Base-by-base conservation (phyloP, 2,113 vertebrate species). In the Damaliscus lunatus region DNA sequence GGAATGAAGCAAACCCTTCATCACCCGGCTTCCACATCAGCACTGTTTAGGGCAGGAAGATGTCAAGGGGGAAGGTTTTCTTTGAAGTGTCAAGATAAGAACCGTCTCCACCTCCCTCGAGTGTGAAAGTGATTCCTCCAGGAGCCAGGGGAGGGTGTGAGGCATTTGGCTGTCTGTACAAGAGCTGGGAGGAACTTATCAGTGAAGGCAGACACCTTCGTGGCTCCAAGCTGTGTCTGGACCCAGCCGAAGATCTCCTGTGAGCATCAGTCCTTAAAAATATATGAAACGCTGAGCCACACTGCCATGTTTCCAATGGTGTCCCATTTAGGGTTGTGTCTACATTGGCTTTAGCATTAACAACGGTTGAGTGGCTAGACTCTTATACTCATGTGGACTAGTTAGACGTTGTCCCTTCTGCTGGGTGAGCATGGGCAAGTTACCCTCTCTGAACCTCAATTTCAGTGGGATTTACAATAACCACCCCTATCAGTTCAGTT, bases 21-120 rank as follows among this genome's bases (percentile, higher is more conserved):
- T 96, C 97, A 93, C 88, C 91, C 93, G 71, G 91, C 77, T 97
- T 96, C 97, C 86, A 93, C 94, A 50, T 95, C 96, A 82, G 97
- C 84, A 33, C 94, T 84, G 57, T 60, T 57, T 48, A 88, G 98
- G 97, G 97, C 98, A 95, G 96, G 97, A 87, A 96, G 88, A 93
- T 98, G 98, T 98, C 97, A 97, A 25, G 94, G 86, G 96, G 97
- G 62, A 97, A 97, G 96, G 90, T 96, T 94, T 84, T 90, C 98
- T 98, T 98, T 98, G 98, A 98, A 98, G 98, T 98, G 98, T 97
- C 96, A 90, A 99, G 98, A 98, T 98, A 99, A 98, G 98, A 98
- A 67, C 90, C 21, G 7, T 94, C 62, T 89, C 82, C 91, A 92
- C 55, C 71, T 97, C 86, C 74, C 89, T 21, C 43, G 19, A 43